Base-by-base conservation (phyloP, 2,888 invertebrate species). In the Caenorhabditis panamensis region DNA sequence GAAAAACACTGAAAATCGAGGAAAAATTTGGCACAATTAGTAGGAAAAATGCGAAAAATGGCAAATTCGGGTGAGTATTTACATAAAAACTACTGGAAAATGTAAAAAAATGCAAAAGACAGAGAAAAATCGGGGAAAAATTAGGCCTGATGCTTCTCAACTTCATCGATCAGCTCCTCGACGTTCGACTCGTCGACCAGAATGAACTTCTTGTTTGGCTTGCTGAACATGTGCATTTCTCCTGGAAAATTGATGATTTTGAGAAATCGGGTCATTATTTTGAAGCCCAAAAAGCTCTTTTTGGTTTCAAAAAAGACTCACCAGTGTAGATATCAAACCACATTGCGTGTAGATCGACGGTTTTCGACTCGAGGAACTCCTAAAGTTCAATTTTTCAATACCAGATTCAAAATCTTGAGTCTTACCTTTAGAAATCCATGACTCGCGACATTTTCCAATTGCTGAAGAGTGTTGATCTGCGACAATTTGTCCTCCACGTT, bases 241-340 rank as follows among this genome's bases (percentile, higher is more conserved):
- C 86, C 84, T 79, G 73, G 16, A 67, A 80, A 61, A 61, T 31
- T 4, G 31, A 59, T 47, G 9, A 22, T 44, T 22, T 62, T 44
- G 31, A 31, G 9, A 31, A 31, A 31, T 31, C n/a, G n/a, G n/a
- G n/a, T n/a, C n/a, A n/a, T n/a, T n/a, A n/a, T n/a, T n/a, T n/a
- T n/a, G n/a, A n/a, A n/a, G n/a, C n/a, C n/a, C n/a, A n/a, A n/a
- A n/a, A n/a, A n/a, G n/a, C n/a, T n/a, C n/a, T n/a, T n/a, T n/a
- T n/a, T n/a, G n/a, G n/a, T n/a, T n/a, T 53, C 22, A 54, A 54
- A 54, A 51, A 22, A 51, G 16, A 54, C 22, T 20, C 36, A 72
- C 96, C 97, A 0, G 96, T 96, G 91, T 96, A 96, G 91, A 98
- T 96, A 91, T 97, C 97, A 91, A 97, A 97, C 97, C 97, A 98